phyloP scores from a whole-genome alignment of 2,797 vertebrate species.

The Heterohyrax brucei region DNA sequence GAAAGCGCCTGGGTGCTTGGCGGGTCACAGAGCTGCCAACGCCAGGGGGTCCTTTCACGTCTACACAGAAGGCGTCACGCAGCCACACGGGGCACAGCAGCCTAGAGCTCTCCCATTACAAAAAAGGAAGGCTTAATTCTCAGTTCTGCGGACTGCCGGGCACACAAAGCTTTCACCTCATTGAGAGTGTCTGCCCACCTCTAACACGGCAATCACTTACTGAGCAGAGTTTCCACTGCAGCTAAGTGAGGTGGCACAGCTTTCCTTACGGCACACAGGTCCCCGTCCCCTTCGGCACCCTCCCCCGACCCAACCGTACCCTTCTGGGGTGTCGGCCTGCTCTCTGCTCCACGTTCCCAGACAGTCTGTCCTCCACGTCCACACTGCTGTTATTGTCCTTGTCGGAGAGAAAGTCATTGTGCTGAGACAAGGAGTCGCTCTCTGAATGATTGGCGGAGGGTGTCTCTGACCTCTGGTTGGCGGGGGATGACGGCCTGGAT shows the following conservation, averaged over 20 bases:
- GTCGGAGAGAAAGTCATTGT: conserved; percentile 93
- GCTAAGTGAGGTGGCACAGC: background rate
- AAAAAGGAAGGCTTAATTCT: conserved; percentile 1
- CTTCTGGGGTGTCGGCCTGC: conserved; percentile 93
- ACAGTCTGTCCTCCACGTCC: conserved; percentile 92
- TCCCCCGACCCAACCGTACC: conserved; percentile 89
- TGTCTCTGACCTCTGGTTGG: conserved; percentile 98
- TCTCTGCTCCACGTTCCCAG: conserved; percentile 91
- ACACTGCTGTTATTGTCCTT: conserved; percentile 92
- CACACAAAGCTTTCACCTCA: background rate
- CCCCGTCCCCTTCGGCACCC: conserved; percentile 1
- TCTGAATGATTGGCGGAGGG: conserved; percentile 97
- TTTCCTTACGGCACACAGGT: too few relatives aligned
- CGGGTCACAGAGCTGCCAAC: background rate
- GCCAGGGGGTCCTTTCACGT: background rate
- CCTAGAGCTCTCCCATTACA: background rate
- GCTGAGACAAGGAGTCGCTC: conserved; percentile 96
- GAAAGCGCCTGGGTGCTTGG: background rate
- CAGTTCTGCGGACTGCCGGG: conserved; percentile 10
- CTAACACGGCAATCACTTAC: background rate
- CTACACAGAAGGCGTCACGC: background rate
- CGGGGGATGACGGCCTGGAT: conserved; percentile 97
- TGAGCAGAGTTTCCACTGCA: background rate
- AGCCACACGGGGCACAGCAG: background rate
- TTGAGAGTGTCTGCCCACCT: conserved; percentile 10